Percentiles rank a stretch among this genome's conserved stretches.
Conservation (phyloP, 2,797 vertebrate genomes). For the Cygnus olor region DNA sequence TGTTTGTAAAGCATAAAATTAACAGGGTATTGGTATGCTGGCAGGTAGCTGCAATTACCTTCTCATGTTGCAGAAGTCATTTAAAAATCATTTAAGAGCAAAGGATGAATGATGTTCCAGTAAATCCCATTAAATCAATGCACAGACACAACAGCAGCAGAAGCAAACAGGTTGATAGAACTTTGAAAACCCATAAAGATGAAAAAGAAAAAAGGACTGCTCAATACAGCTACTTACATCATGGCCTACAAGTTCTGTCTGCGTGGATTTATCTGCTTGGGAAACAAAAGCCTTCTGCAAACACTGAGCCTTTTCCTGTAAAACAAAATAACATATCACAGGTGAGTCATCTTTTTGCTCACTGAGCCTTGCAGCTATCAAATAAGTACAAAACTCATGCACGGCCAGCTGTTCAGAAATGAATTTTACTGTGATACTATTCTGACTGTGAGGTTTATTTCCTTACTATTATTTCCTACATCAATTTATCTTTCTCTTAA, state of each 20-base stretch:
- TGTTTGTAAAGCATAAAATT: conserved; percentile 62
- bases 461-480: background rate
- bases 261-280: conserved; percentile 92
- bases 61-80: conserved; percentile 33
- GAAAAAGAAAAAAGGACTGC: conserved; percentile 20
- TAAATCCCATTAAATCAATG: conserved; percentile 43
- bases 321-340: conserved; percentile 43
- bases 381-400: background rate
- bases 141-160: conserved; percentile 29
- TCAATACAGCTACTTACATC: conserved; percentile 88
- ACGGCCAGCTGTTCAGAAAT: background rate
- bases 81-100: conserved; percentile 56
- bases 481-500: background rate
- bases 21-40: conserved; percentile 16
- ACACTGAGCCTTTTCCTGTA: conserved; percentile 89
- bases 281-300: conserved; percentile 87
- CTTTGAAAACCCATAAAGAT: conserved; percentile 64
- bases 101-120: conserved; percentile 39
- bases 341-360: background rate
- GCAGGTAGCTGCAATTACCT: conserved; percentile 49
- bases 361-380: background rate
- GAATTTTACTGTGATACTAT: background rate
- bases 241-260: conserved; percentile 90
- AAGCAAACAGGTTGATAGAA: conserved; percentile 60
- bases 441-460: background rate